phyloP scores from a whole-genome alignment of 2,888 invertebrate genomes.

The Dasypogon diadema region DNA sequence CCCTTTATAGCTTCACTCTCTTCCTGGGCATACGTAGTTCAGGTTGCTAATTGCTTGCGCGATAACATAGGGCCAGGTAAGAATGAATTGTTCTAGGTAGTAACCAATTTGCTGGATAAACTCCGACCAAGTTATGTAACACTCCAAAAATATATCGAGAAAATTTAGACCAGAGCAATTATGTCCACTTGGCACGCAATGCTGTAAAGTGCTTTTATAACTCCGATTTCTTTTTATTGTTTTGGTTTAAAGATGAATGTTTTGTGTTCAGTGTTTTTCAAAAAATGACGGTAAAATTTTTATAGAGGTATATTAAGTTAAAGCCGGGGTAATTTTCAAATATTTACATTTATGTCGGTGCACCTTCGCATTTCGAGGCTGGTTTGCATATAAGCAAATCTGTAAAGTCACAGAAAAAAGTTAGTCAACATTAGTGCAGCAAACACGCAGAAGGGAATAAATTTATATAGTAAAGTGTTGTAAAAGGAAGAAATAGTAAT shows the following conservation, averaged over 20 bases:
- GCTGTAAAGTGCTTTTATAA: conserved; percentile 33
- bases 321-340: no score
- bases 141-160: conserved; percentile 38
- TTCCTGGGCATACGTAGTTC: conserved; percentile 32
- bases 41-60: conserved; percentile 38
- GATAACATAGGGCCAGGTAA: conserved; percentile 22
- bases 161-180: conserved; percentile 39
- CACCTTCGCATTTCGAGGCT: no score
- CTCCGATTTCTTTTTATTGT: not conserved
- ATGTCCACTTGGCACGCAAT: conserved; percentile 47
- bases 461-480: no score
- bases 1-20: conserved; percentile 48
- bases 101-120: conserved; percentile 49
- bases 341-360: no score
- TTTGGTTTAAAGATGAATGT: not conserved
- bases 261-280: no score
- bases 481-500: no score
- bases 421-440: no score
- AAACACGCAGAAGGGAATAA: no score
- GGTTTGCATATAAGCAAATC: no score
- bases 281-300: no score
- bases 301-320: no score
- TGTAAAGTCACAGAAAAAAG: no score
- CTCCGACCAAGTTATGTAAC: conserved; percentile 34
- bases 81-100: conserved; percentile 47